Percentiles rank a stretch among this genome's conserved stretches.
Conservation (phyloP, 1,140 invertebrate genomes). For the Meteorus sp. region DNA sequence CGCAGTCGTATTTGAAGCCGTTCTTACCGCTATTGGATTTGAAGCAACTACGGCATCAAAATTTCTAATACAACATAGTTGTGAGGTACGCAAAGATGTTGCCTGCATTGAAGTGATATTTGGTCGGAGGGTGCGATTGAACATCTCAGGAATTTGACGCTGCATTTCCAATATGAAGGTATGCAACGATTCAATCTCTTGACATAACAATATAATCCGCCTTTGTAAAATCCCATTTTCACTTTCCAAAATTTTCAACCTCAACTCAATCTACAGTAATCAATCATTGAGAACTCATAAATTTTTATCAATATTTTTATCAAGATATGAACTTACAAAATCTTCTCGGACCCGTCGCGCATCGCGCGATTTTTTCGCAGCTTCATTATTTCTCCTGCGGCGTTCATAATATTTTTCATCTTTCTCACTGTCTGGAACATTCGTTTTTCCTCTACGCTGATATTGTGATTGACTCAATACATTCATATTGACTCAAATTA, state of each 20-base stretch:
- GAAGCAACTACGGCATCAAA: background rate
- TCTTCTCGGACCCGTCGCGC: slow-evolving; percentile 83
- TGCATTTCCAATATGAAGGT: slow-evolving; percentile 4
- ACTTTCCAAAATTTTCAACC: slow-evolving; percentile 78
- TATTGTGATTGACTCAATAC: slow-evolving; percentile 50
- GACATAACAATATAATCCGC: slow-evolving; percentile 76
- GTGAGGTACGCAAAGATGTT: background rate
- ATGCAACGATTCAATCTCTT: slow-evolving; percentile 73
- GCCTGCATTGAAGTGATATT: background rate
- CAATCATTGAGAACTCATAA: too few relatives aligned
- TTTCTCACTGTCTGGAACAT: slow-evolving; percentile 83
- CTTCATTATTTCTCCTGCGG: slow-evolving; percentile 83
- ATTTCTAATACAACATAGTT: background rate
- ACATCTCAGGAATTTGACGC: background rate
- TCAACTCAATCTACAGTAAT: slow-evolving; percentile 70
- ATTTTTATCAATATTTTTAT: background rate
- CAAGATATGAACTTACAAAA: slow-evolving; percentile 62
- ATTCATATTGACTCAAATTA: background rate
- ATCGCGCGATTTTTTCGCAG: slow-evolving; percentile 88
- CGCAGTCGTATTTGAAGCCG: background rate
- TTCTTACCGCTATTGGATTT: background rate
- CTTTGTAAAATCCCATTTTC: slow-evolving; percentile 83
- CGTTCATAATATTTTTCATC: slow-evolving; percentile 89
- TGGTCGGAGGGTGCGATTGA: background rate
- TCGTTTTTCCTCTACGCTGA: slow-evolving; percentile 80